Evolutionary conservation across 2,888 invertebrate genomes (phyloP).

Genomic region (Phlogophora meticulosa): DNA sequence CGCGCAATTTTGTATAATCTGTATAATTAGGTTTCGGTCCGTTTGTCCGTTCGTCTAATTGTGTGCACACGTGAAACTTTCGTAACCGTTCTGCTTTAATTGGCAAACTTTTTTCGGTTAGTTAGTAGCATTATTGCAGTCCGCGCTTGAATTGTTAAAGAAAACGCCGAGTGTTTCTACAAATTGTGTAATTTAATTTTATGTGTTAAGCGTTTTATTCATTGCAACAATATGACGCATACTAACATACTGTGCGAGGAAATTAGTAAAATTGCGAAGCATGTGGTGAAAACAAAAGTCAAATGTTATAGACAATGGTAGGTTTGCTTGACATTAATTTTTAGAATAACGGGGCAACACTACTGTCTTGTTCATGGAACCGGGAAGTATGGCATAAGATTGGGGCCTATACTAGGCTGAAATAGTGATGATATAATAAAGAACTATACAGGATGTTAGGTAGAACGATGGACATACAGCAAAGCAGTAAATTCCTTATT

Average conservation of each 20-base stretch:
- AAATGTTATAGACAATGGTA: slow-evolving; percentile 1
- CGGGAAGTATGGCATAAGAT: no score
- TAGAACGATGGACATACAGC: no score
- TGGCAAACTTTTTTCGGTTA: slow-evolving; percentile 68
- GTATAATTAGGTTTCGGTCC: slow-evolving; percentile 72
- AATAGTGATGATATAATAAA: no score
- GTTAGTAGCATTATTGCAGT: slow-evolving; percentile 66
- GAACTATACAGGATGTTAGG: no score
- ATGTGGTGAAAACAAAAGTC: not conserved
- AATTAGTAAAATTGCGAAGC: slow-evolving; percentile 18
- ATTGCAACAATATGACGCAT: slow-evolving; percentile 6
- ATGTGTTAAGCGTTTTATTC: slow-evolving; percentile 35
- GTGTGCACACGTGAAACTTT: slow-evolving; percentile 71
- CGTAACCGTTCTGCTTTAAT: slow-evolving; percentile 73
- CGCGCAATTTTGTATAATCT: slow-evolving; percentile 64
- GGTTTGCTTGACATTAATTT: not conserved
- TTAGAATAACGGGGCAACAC: no score
- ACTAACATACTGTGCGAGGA: not conserved
- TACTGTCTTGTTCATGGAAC: no score
- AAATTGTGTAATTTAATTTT: slow-evolving; percentile 56
- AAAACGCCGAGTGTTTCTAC: slow-evolving; percentile 60
- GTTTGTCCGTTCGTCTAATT: slow-evolving; percentile 70
- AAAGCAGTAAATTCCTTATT: no score
- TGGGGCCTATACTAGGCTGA: no score
- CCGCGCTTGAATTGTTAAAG: slow-evolving; percentile 65